phyloP scores from a whole-genome alignment of 2,888 invertebrate genomes.

The Notodromas monacha region DNA sequence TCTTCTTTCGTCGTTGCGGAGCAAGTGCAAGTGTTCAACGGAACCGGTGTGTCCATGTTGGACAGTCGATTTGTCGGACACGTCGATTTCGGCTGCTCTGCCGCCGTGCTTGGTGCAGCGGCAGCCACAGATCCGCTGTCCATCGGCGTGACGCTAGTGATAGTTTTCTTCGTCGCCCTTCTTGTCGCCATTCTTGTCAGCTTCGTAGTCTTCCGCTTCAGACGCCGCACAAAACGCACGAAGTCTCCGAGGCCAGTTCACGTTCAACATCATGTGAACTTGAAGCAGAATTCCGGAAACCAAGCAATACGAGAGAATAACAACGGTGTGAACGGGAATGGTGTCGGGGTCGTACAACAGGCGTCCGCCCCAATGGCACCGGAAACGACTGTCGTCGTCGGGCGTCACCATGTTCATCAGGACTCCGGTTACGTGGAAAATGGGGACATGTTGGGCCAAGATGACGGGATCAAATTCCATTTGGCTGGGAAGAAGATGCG shows the following conservation, averaged over 20 bases:
- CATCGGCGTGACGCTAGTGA: constrained; percentile 67
- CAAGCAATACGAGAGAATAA: constrained; percentile 11
- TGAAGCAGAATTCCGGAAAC: constrained; percentile 4
- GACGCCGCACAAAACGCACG: constrained; percentile 14
- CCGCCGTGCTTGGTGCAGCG: constrained; percentile 34
- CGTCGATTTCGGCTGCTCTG: constrained; percentile 36
- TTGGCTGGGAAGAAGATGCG: constrained; percentile 58
- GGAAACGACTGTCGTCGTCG: constrained; percentile 14
- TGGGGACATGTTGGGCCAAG: constrained; percentile 12
- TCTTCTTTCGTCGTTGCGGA: constrained; percentile 60
- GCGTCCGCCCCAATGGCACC: constrained; percentile 10
- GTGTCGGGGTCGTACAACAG: constrained; percentile 18
- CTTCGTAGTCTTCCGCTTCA: constrained; percentile 60
- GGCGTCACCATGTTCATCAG: constrained; percentile 17
- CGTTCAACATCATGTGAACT: constrained; percentile 8
- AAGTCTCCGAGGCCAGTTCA: constrained; percentile 21
- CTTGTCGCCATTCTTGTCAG: constrained; percentile 60
- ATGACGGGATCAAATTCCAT: constrained; percentile 25
- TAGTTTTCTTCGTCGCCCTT: constrained; percentile 66
- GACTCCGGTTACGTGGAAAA: constrained; percentile 8
- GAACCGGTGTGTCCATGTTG: constrained; percentile 27
- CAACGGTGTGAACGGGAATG: constrained; percentile 30
- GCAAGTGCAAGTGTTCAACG: constrained; percentile 59
- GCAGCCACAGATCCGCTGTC: constrained; percentile 54
- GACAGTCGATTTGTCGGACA: constrained; percentile 23